Percentiles rank a stretch among this genome's conserved stretches.
phyloP scores from a whole-genome alignment of 2,113 vertebrate species.

The Bubalus kerabau region DNA sequence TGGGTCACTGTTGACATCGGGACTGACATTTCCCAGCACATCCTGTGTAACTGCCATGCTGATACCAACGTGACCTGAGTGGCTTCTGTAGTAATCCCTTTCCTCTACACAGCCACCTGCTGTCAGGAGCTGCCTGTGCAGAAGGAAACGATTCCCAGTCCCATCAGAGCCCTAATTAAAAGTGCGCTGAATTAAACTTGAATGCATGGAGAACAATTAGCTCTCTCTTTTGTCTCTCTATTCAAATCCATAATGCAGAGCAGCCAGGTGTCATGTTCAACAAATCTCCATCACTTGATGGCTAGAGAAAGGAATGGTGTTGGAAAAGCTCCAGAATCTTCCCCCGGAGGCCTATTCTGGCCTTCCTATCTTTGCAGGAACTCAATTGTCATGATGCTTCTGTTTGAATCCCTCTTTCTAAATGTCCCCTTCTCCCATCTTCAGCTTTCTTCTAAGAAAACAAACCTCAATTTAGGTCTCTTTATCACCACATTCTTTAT shows the following conservation, averaged over 20 bases:
- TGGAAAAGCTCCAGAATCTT: conserved; percentile 66
- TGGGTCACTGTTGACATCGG: conserved; percentile 7
- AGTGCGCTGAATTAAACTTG: conserved; percentile 73
- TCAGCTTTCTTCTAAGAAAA: neutral
- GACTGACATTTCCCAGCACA: conserved; percentile 16
- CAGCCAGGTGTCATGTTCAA: conserved; percentile 80
- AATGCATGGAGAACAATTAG: conserved; percentile 81
- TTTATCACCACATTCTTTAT: neutral
- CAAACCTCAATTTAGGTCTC: neutral
- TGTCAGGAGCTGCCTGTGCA: conserved; percentile 51
- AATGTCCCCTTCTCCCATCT: neutral
- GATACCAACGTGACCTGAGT: conserved; percentile 15
- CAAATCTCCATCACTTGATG: conserved; percentile 78
- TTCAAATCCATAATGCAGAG: conserved; percentile 58
- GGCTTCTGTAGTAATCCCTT: conserved; percentile 26
- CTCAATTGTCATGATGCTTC: neutral
- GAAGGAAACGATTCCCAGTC: conserved; percentile 74
- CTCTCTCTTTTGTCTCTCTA: conserved; percentile 79
- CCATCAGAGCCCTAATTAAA: conserved; percentile 79
- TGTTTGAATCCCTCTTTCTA: neutral
- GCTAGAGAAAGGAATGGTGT: conserved; percentile 72
- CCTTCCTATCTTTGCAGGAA: neutral
- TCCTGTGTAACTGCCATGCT: neutral
- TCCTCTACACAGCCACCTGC: conserved; percentile 22
- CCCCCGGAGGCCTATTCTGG: neutral